A percentile compares a stretch with the other conserved stretches of the same genome.
These are phyloP conservation scores for Oreotrochilus melanogaster DNA, from an alignment of 2,113 vertebrate species.

Conservation along the genomic window DNA sequence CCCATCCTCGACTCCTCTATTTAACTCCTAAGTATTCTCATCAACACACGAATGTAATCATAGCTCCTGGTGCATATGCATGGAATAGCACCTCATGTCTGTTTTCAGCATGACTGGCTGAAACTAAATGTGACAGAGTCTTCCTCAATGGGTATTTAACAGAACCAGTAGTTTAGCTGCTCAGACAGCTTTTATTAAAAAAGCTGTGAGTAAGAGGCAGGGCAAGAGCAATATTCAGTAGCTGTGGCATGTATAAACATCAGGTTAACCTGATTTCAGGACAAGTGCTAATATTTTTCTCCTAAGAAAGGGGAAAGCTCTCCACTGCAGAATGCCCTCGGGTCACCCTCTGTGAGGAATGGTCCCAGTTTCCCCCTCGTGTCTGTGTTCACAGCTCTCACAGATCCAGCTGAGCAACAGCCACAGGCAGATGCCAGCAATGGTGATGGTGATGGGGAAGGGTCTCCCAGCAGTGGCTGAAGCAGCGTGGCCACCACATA, in stretches of 20 bases:
- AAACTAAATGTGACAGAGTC: neutral
- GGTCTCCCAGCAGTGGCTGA: fast-evolving
- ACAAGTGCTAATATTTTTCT: neutral
- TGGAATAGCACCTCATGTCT: neutral
- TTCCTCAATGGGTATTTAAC: neutral
- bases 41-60: neutral
- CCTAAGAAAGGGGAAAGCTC: neutral
- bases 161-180: neutral
- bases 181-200: constrained; percentile 2
- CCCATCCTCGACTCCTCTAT: neutral
- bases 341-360: neutral
- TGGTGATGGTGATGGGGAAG: neutral
- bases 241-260: neutral
- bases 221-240: neutral
- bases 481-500: fast-evolving
- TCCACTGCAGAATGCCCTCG: neutral
- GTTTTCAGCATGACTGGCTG: neutral
- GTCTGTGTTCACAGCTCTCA: fast-evolving
- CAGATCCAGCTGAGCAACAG: fast-evolving
- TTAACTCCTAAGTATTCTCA: neutral
- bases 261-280: neutral
- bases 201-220: fast-evolving
- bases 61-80: fast-evolving
- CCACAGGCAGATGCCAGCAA: neutral
- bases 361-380: fast-evolving